Conservation (phyloP, 1,140 invertebrate species). For the Papilio helenus region DNA sequence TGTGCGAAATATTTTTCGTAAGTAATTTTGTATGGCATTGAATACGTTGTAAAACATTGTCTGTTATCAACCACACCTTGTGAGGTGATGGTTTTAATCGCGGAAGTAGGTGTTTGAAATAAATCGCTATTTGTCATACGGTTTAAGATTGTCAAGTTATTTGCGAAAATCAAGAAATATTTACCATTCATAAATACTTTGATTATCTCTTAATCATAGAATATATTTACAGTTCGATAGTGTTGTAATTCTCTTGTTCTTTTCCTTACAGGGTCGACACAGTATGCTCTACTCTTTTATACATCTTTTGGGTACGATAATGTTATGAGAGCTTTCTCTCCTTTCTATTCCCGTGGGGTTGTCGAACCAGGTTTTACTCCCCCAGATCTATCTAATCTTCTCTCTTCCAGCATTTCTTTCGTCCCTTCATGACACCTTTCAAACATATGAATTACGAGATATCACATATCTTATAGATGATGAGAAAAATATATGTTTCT, state of each 20-base stretch:
- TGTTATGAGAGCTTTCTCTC: too few relatives aligned
- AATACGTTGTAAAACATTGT: neutral
- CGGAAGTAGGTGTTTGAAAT: slow-evolving; percentile 20
- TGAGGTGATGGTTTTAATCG: slow-evolving; percentile 5
- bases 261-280: too few relatives aligned
- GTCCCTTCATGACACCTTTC: too few relatives aligned
- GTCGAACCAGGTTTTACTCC: too few relatives aligned
- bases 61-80: slow-evolving; percentile 15
- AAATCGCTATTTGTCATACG: slow-evolving; percentile 1
- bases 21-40: neutral
- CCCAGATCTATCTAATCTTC: too few relatives aligned
- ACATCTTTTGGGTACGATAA: too few relatives aligned
- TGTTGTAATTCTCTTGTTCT: too few relatives aligned
- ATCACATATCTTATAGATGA: neutral
- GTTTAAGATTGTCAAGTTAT: slow-evolving; percentile 6
- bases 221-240: too few relatives aligned
- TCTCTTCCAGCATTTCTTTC: too few relatives aligned
- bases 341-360: too few relatives aligned
- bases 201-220: too few relatives aligned
- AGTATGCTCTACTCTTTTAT: too few relatives aligned
- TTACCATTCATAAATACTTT: neutral
- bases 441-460: neutral
- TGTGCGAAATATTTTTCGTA: neutral
- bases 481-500: neutral
- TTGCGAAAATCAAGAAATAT: neutral